These are phyloP conservation scores for Phorcus lineatus DNA, from an alignment of 2,888 invertebrate genomes.

Conservation along the genomic window DNA sequence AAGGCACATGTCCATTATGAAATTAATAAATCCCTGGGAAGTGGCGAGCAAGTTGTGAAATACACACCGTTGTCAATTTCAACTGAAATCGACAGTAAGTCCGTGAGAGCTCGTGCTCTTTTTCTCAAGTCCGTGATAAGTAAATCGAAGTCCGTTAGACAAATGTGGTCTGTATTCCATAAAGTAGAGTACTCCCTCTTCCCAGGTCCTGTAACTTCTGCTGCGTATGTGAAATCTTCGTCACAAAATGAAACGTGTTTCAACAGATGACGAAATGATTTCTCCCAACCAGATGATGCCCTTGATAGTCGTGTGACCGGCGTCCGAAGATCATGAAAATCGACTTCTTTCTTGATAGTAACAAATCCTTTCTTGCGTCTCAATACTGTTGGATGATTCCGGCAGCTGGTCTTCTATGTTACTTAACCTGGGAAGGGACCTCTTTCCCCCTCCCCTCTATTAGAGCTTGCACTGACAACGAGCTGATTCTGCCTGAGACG, in stretches of 20 bases:
- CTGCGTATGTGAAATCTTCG: conserved; percentile 23
- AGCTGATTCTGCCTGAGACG: conserved; percentile 25
- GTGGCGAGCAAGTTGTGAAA: conserved; percentile 4
- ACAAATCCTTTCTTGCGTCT: not conserved
- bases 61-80: conserved; percentile 14
- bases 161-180: not conserved
- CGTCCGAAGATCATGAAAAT: conserved; percentile 7
- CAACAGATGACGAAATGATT: conserved; percentile 57
- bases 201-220: conserved; percentile 26
- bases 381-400: conserved; percentile 26
- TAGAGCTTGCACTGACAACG: conserved; percentile 12
- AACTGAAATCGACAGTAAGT: conserved; percentile 11
- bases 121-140: conserved; percentile 9
- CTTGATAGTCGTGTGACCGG: not conserved
- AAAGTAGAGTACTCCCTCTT: conserved; percentile 6
- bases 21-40: not conserved
- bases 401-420: conserved; percentile 25
- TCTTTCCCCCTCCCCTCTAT: conserved; percentile 27
- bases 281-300: conserved; percentile 35
- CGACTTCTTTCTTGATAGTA: conserved; percentile 24
- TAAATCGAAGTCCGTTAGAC: conserved; percentile 21
- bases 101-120: not conserved
- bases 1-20: conserved; percentile 1
- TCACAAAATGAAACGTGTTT: conserved; percentile 51
- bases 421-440: conserved; percentile 28